A percentile compares a stretch with the other conserved stretches of the same genome.
These are phyloP conservation scores for Triplophysa dalaica DNA, from an alignment of 2,113 vertebrate genomes.

Conservation along the genomic window DNA sequence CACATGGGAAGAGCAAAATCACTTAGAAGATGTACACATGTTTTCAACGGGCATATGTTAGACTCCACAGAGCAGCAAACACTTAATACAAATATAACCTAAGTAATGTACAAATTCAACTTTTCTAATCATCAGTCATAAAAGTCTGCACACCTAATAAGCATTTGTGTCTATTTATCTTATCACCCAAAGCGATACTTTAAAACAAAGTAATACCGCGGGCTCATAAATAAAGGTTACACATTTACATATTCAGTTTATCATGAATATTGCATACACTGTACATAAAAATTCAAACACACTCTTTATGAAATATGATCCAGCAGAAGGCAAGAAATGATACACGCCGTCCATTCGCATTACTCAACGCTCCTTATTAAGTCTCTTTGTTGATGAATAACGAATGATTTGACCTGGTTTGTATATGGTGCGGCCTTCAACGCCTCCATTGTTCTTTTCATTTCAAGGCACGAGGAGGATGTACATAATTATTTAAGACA, in stretches of 20 bases:
- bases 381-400: conserved; percentile 69
- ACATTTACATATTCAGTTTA: conserved; percentile 82
- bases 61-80: conserved; percentile 47
- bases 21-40: neutral
- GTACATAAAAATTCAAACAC: conserved; percentile 80
- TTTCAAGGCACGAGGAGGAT: neutral
- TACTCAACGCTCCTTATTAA: conserved; percentile 48
- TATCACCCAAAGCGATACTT: conserved; percentile 72
- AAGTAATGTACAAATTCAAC: conserved; percentile 64
- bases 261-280: conserved; percentile 79
- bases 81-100: conserved; percentile 60
- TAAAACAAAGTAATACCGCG: conserved; percentile 68
- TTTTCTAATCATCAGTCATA: conserved; percentile 74
- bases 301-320: conserved; percentile 81
- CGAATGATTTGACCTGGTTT: conserved; percentile 63
- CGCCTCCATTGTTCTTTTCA: conserved; percentile 36
- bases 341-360: conserved; percentile 68
- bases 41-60: conserved; percentile 33
- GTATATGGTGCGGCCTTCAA: conserved; percentile 54
- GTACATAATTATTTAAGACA: conserved; percentile 7
- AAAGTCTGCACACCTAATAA: conserved; percentile 66
- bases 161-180: conserved; percentile 72
- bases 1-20: conserved; percentile 9
- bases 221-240: conserved; percentile 79
- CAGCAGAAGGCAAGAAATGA: conserved; percentile 71